Evolutionary conservation across 2,888 invertebrate species (phyloP).

Genomic region (Belgica antarctica): DNA sequence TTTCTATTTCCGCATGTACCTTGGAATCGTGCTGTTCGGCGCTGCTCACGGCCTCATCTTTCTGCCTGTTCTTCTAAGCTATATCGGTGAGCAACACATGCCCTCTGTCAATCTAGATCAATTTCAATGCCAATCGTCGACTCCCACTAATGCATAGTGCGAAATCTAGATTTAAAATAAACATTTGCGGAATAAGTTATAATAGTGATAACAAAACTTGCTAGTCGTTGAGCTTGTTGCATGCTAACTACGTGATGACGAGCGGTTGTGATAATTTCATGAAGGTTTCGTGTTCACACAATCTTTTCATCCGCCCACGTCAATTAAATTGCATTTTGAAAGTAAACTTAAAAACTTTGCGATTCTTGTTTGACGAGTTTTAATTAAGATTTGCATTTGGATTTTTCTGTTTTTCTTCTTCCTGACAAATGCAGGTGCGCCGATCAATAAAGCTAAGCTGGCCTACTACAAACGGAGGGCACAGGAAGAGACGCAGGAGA

Average conservation of each 20-base stretch:
- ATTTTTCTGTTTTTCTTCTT: background rate
- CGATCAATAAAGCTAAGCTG: constrained; percentile 79
- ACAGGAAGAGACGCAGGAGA: constrained; percentile 73
- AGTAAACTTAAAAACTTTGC: background rate
- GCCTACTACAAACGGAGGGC: constrained; percentile 70
- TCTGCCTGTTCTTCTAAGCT: constrained; percentile 94
- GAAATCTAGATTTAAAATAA: background rate
- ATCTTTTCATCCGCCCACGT: background rate
- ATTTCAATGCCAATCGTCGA: background rate
- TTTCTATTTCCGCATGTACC: constrained; percentile 96
- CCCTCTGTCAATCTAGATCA: background rate
- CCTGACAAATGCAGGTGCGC: constrained; percentile 61
- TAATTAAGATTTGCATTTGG: constrained; percentile 17
- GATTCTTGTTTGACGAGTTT: constrained; percentile 7
- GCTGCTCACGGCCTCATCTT: constrained; percentile 97
- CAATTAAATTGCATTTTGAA: background rate
- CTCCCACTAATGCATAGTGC: background rate
- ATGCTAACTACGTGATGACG: background rate
- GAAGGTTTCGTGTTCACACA: background rate
- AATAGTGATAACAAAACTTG: background rate
- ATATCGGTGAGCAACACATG: constrained; percentile 77
- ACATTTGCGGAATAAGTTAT: background rate
- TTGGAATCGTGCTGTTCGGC: constrained; percentile 95
- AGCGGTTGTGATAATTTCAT: background rate
- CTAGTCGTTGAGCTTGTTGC: background rate